Base-by-base conservation (phyloP, 1,140 invertebrate species). In the Stegodyphus dumicola region DNA sequence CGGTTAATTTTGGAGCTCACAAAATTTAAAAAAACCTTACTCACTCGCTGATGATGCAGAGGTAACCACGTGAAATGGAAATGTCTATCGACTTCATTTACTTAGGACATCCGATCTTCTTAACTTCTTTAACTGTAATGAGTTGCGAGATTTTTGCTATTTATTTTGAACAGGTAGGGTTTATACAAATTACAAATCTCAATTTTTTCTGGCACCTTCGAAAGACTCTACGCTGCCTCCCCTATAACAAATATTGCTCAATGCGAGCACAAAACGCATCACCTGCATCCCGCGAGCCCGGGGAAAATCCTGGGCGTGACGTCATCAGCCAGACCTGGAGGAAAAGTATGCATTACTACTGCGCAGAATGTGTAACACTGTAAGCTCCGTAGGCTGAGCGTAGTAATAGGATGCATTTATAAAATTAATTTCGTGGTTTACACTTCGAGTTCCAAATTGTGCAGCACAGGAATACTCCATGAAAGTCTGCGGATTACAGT, bases 271-370 rank as follows among this genome's bases (percentile, higher is more conserved):
- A 85, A 70, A 85, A 85, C 74, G 81, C 81, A 85, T 75, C 81
- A 85, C 73, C 81, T 85, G 81, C 81, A 85, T 65, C 74, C 73
- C 11, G 52, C 64, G 52, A 54, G 18, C 73, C 79, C 73, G 60
- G 81, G 80, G 54, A 85, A 85, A 85, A 76, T 85, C 81, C 81
- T 85, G 71, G 80, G 56, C 18, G 73, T 75, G 81, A 85, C 81
- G 81, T 85, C 81, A 85, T 74, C 17, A 54, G 15, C 74, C 74
- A 77, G 81, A 76, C 65, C 60, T 51, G 56, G 77, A 17, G 13
- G 53, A 2, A 10, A 17, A 60, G 48, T 18, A 53, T 74, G 81
- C 81, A 85, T 85, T 85, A 85, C 81, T 85, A 85, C 81, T 69
- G 81, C 81, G 81, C 81, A 85, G 81, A 77, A 76, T 73, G 81